Base-by-base conservation (phyloP, 37 sponge, comb jelly and placozoan genomes). In the Aplysina aerophoba region DNA sequence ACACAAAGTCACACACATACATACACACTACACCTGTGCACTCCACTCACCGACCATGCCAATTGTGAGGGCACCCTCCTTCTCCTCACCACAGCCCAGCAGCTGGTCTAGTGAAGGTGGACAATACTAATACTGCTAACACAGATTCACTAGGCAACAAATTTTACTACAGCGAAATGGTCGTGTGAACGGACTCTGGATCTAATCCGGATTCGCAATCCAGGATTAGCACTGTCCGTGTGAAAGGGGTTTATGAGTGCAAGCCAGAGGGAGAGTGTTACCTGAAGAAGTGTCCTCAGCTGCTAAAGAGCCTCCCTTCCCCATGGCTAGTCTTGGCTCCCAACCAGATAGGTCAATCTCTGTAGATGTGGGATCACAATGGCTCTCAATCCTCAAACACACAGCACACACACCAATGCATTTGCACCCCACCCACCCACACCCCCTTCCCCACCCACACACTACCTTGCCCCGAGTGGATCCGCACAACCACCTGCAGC, bases 21-120 rank as follows among this genome's bases (percentile, higher is more conserved):
- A 4, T 12, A 3, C 15, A 25, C 6, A 53, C 24, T 24, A 72
- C 34, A 28, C 0, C 55, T 57, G 11, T n/a, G 13, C 20, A 53
- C 41, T 36, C 3, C 50, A 86, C 93, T 58, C 84, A 95, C 95
- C 95, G 14, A 96, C 71, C 90, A 98, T 88, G 3, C 99, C 99
- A 73, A 98, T 93, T 16, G 97, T 98, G 59, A 98, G 55, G 15
- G 92, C 82, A 16, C 81, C 85, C 22, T 71, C 82, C 5, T 30
- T 73, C 30, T 55, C 88, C 40, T 82, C 59, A 20, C 79, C 90
- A 2, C 20, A 24, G 24, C 35, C 63, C 15, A 77, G 59, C 21
- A 59, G 41, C 4, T 34, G 59, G 33, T 14, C 50, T 44, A 44
- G 50, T 44, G 50, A 8, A 44, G 50, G 50, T 44, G 3, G 50